Evolutionary conservation across 2,113 vertebrate genomes (phyloP), one percentile per base, ranked within the genome.

Genomic region (Rhabdomys dilectus): DNA sequence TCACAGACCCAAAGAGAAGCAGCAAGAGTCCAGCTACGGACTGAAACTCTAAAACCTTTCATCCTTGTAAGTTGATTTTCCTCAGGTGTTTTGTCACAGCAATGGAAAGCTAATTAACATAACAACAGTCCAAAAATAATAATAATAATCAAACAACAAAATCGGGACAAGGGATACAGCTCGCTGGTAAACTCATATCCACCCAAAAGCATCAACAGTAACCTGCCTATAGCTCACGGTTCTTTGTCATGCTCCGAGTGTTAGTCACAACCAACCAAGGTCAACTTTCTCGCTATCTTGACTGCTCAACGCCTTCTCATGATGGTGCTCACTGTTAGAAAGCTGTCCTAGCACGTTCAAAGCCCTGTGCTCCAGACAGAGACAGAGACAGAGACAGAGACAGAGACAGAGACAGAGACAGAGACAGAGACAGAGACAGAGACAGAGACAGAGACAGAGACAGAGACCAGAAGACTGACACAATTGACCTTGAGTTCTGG

Each of bases 91-190:
- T 60, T 60, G 42, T 60, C 19, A 8, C 7, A 60, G 58, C 58
- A 64, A 85, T 10, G 7, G 82, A 85, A 84, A 45, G 21, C 66
- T 60, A 60, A 78, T 12, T 36, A 73, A 45, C 10, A 31, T 24
- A 93, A 76, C 77, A 17, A 39, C 1, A 42, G 39, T n/a, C 85
- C 90, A 92, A 95, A 90, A 31, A 51, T 62, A 58, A n/a, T 42
- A 68, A 58, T 22, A 29, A 26, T 48, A 77, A 48, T 7, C 2
- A 73, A 77, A 58, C 11, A 29, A 48, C 9, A 39, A 60, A 82
- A 82, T 12, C 80, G 39, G 53, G 62, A 19, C 2, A 15, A 29
- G 10, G n/a, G 89, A 19, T 19, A 7, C 19, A n/a, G 51, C 78
- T 81, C 51, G n/a, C 34, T 12, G 13, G 7, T 45, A 45, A 45